A percentile compares a stretch with the other conserved stretches of the same genome.
Evolutionary conservation across 1,140 invertebrate genomes (phyloP).

Genomic region (Neotoxoptera formosana): DNA sequence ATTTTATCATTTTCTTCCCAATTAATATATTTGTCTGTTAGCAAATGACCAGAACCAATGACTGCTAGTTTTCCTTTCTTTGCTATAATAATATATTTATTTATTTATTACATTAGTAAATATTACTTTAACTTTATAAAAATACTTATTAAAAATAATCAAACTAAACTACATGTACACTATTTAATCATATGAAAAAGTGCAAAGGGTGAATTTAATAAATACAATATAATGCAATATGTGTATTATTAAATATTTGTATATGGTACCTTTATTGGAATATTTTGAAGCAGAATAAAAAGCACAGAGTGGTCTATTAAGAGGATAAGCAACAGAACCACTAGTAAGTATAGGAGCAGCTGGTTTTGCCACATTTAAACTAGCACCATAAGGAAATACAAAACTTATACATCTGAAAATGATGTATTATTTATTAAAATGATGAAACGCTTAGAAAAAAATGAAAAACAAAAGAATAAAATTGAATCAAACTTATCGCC

Average conservation of each 20-base stretch:
- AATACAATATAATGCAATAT: neutral
- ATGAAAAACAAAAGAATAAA: neutral
- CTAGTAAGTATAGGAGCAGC: constrained; percentile 88
- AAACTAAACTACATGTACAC: neutral
- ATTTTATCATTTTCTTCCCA: constrained; percentile 94
- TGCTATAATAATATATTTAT: constrained; percentile 50
- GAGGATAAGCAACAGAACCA: constrained; percentile 91
- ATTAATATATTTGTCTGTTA: constrained; percentile 87
- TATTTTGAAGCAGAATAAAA: constrained; percentile 68
- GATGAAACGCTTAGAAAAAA: neutral
- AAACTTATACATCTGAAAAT: constrained; percentile 77
- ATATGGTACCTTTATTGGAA: constrained; percentile 40
- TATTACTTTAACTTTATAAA: neutral
- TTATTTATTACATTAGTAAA: neutral
- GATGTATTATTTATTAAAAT: neutral
- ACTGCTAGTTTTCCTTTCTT: constrained; percentile 76
- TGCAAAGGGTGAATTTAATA: neutral
- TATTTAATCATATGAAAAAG: neutral
- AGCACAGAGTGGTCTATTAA: constrained; percentile 90
- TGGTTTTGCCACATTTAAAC: constrained; percentile 91
- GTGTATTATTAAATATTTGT: neutral
- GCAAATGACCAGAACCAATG: constrained; percentile 80
- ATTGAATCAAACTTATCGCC: no score
- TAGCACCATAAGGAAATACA: constrained; percentile 95
- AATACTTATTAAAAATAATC: neutral